A percentile compares a stretch with the other conserved stretches of the same genome.
phyloP scores from a whole-genome alignment of 2,113 vertebrate genomes.

The Seriola aureovittata region DNA sequence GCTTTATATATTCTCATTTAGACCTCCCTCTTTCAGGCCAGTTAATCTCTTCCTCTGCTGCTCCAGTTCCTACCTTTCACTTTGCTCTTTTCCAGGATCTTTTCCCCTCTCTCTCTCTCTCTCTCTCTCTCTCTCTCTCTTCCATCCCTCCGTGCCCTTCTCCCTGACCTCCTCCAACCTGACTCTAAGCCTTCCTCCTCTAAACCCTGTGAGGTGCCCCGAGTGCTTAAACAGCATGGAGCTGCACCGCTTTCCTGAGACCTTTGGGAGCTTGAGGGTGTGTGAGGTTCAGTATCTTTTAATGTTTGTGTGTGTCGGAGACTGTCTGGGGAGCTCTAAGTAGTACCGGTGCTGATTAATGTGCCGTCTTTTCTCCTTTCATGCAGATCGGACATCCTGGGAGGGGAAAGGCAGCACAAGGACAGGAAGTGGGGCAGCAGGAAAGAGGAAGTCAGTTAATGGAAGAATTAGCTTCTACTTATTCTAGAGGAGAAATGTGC shows the following conservation, averaged over 20 bases:
- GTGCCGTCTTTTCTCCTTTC: slow-evolving; percentile 39
- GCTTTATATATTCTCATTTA: slow-evolving; percentile 56
- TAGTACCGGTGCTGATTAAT: slow-evolving; percentile 56
- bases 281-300: slow-evolving; percentile 32
- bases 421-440: slow-evolving; percentile 52
- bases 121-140: slow-evolving; percentile 37
- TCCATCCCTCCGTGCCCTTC: slow-evolving; percentile 41
- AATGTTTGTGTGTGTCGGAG: slow-evolving; percentile 35
- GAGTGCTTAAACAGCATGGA: slow-evolving; percentile 44
- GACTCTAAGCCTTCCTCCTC: slow-evolving; percentile 40
- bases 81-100: slow-evolving; percentile 33
- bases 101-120: slow-evolving; percentile 28
- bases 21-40: slow-evolving; percentile 34
- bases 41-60: slow-evolving; percentile 58
- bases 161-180: slow-evolving; percentile 49
- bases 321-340: slow-evolving; percentile 41
- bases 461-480: slow-evolving; percentile 19
- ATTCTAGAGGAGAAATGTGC: slow-evolving; percentile 28
- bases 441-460: slow-evolving; percentile 36
- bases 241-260: slow-evolving; percentile 35
- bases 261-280: slow-evolving; percentile 18
- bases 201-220: slow-evolving; percentile 43
- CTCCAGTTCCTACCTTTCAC: slow-evolving; percentile 44
- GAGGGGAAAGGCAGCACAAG: slow-evolving; percentile 46
- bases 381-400: slow-evolving; percentile 56